Evolutionary conservation across 1,140 invertebrate genomes (phyloP).

Genomic region (Listronotus bonariensis): DNA sequence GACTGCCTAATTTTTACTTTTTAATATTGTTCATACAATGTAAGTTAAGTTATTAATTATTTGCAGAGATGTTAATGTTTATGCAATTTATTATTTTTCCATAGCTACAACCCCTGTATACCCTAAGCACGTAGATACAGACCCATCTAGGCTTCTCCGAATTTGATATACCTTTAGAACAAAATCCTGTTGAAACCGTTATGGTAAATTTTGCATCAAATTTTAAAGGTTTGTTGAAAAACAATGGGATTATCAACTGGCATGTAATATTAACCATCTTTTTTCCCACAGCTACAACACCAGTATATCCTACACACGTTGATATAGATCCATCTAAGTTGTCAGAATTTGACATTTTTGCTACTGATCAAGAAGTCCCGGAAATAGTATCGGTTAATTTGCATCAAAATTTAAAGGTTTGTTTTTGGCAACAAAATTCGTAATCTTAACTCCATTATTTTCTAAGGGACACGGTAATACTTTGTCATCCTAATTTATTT

Average conservation of each 20-base stretch:
- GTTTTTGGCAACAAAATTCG: not conserved
- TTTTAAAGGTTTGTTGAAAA: slow-evolving; percentile 24
- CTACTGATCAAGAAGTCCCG: not conserved
- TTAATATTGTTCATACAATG: no score
- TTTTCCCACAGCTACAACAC: slow-evolving; percentile 45
- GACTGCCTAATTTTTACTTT: no score
- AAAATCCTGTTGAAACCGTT: not conserved
- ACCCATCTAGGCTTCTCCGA: slow-evolving; percentile 5
- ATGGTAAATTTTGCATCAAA: slow-evolving; percentile 12
- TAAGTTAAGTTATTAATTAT: no score
- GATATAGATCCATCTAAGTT: slow-evolving; percentile 23
- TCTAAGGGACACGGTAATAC: no score
- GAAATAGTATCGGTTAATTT: not conserved
- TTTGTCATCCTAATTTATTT: no score
- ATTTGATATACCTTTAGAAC: slow-evolving; percentile 8
- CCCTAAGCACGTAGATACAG: slow-evolving; percentile 38
- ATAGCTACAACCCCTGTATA: slow-evolving; percentile 49
- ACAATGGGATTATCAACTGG: not conserved
- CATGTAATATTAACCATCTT: slow-evolving; percentile 4
- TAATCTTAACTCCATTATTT: not conserved
- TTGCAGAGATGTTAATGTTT: not conserved
- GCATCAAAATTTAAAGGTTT: slow-evolving; percentile 13
- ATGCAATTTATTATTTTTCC: not conserved
- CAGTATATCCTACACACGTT: slow-evolving; percentile 43
- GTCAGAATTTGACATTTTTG: slow-evolving; percentile 23